Conservation (phyloP, 2,888 invertebrate species). For the Stictocephala bisonia region DNA sequence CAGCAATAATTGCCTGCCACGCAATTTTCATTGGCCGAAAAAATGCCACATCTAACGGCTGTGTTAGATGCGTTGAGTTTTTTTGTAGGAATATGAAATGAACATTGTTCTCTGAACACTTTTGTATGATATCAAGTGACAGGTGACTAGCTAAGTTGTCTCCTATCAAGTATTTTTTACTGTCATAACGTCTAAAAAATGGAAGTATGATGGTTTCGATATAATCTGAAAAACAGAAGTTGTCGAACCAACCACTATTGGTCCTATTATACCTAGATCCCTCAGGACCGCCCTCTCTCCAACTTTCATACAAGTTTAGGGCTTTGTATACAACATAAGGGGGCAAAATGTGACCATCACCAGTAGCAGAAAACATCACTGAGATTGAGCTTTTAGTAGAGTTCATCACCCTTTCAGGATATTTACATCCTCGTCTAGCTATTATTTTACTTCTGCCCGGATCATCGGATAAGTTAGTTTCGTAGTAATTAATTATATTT, state of each 20-base stretch:
- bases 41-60: constrained; percentile 60
- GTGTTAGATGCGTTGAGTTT: constrained; percentile 60
- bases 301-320: constrained; percentile 49
- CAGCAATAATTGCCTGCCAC: constrained; percentile 55
- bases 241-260: constrained; percentile 61
- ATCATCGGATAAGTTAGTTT: constrained; percentile 48
- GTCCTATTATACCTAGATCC: constrained; percentile 57
- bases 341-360: constrained; percentile 49
- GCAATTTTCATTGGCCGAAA: constrained; percentile 58
- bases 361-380: constrained; percentile 52
- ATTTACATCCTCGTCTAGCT: constrained; percentile 52
- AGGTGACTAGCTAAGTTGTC: constrained; percentile 59
- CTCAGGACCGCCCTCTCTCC: constrained; percentile 50
- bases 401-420: constrained; percentile 55
- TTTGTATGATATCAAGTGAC: constrained; percentile 42
- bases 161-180: constrained; percentile 59
- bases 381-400: constrained; percentile 48
- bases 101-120: constrained; percentile 62
- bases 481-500: constrained; percentile 48
- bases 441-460: constrained; percentile 48
- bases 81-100: constrained; percentile 61
- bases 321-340: constrained; percentile 52
- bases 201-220: constrained; percentile 57
- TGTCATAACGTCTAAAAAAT: constrained; percentile 53
- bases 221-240: constrained; percentile 60